Evolutionary conservation across 2,113 vertebrate species (phyloP).

Genomic region (Regulus satrapa): DNA sequence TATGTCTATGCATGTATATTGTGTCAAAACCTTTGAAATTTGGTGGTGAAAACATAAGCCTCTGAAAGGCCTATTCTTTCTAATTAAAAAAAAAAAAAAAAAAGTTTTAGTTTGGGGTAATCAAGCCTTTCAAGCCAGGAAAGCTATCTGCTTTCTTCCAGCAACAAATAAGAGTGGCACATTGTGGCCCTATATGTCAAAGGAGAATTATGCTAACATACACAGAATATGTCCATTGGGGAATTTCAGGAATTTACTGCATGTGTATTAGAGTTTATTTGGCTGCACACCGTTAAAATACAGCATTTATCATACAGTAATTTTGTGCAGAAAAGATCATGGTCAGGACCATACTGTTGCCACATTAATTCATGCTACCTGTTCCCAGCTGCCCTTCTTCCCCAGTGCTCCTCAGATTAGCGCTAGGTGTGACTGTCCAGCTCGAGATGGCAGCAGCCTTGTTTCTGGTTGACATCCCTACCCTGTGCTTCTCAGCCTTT

Average conservation of each 20-base stretch:
- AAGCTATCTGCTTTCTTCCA: background rate
- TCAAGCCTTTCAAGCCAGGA: background rate
- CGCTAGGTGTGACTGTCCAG: background rate
- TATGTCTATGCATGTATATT: background rate
- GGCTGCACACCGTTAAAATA: background rate
- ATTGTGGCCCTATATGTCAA: rapidly evolving
- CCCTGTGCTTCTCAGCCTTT: background rate
- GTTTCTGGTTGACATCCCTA: background rate
- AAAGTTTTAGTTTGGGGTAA: background rate
- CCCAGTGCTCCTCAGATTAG: background rate
- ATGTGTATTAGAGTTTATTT: background rate
- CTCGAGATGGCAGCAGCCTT: background rate
- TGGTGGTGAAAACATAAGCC: background rate
- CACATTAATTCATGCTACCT: background rate
- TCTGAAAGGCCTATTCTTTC: background rate
- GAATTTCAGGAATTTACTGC: background rate
- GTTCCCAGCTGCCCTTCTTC: background rate
- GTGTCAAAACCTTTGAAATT: background rate
- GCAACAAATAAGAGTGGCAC: background rate
- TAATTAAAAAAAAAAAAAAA: background rate
- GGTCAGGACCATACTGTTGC: background rate
- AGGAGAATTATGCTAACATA: background rate
- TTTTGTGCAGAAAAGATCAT: background rate
- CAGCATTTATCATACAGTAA: background rate
- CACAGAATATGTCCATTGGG: background rate